Percentiles rank a stretch among this genome's conserved stretches.
phyloP scores from a whole-genome alignment of 1,140 invertebrate genomes.

The Idris sp. region DNA sequence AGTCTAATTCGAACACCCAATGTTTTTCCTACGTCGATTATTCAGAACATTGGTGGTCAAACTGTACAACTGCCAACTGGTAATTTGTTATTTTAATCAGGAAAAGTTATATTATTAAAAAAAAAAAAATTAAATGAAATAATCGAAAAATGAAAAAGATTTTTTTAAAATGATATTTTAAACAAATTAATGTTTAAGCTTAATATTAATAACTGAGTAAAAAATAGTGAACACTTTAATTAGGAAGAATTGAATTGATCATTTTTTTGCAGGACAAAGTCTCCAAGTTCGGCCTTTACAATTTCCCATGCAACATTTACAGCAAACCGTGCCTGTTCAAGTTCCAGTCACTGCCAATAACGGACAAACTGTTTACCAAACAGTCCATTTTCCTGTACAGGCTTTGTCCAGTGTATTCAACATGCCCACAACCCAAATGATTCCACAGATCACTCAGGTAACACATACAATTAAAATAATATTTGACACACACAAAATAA shows the following conservation, averaged over 20 bases:
- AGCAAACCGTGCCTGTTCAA: constrained; percentile 92
- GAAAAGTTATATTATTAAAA: no score
- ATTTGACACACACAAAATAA: no score
- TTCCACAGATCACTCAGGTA: constrained; percentile 85
- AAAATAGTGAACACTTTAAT: no score
- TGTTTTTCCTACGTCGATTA: constrained; percentile 76
- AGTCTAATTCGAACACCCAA: constrained; percentile 77
- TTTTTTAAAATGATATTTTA: no score
- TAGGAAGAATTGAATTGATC: no score
- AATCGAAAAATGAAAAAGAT: no score
- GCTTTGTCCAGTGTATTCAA: constrained; percentile 80
- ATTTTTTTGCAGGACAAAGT: constrained; percentile 82
- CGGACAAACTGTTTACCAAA: constrained; percentile 95
- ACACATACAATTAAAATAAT: no score
- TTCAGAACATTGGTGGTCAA: constrained; percentile 76
- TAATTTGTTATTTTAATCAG: no score
- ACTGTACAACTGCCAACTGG: constrained; percentile 75
- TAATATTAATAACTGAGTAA: no score
- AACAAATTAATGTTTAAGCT: no score
- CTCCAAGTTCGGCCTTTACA: constrained; percentile 87
- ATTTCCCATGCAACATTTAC: constrained; percentile 84
- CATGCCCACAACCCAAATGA: constrained; percentile 82
- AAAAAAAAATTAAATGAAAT: no score
- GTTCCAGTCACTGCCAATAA: constrained; percentile 92
- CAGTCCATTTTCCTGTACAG: constrained; percentile 93